Evolutionary conservation across 2,888 invertebrate genomes (phyloP), one percentile per base, ranked within the genome.

Genomic region (Galerucella pusilla): DNA sequence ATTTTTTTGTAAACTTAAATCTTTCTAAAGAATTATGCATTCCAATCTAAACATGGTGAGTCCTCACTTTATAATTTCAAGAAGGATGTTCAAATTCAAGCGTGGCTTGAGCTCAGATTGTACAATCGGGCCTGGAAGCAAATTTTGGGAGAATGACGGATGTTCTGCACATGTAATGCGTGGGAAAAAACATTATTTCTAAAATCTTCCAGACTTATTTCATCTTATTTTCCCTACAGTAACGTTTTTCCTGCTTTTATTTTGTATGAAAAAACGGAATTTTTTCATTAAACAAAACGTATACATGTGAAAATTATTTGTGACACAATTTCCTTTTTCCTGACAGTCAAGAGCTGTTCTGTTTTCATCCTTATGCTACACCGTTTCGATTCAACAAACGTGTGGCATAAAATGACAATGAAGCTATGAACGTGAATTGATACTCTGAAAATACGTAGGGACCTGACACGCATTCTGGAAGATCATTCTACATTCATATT

Each of bases 401-500:
- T 35, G 72, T 60, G 66, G 60, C 66, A 49, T 59, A 14, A 72
- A 72, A 72, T 72, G 72, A 72, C 72, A 72, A 72, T 72, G 72
- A 72, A 63, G 70, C 70, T 20, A 45, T 63, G 46, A 25, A 28
- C 42, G 69, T 42, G 42, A 63, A 45, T 46, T 16, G 20, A 70
- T 71, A 64, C 63, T 63, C 14, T 63, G 14, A n/a, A 12, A 65
- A 46, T 16, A 46, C 45, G 64, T 45, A 45, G 20, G 10, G 45
- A 57, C 64, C 65, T 65, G 65, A 42, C 71, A 65, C 57, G 61
- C 64, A 65, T 65, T 46, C 46, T 20, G 20, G 46, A 65, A 65
- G 10, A 57, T 57, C 6, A 57, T 16, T 57, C 7, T 10, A 57
- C 57, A 20, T 57, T 57, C 16, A 20, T 57, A 57, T 57, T 16